Percentiles rank a stretch among this genome's conserved stretches.
Evolutionary conservation across 2,797 vertebrate genomes (phyloP).

Genomic region (Dromococcyx pavoninus): DNA sequence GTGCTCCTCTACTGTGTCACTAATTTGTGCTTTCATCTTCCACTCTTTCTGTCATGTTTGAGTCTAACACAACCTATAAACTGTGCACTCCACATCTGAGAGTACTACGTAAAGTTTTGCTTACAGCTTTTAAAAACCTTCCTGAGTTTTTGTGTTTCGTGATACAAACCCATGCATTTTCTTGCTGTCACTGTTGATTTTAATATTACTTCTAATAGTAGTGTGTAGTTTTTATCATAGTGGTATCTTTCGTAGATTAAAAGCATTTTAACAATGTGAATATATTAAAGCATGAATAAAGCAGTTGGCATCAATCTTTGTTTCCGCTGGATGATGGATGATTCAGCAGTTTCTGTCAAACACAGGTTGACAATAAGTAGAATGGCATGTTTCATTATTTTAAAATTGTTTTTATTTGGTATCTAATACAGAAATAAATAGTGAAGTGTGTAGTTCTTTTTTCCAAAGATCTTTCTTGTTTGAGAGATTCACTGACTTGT

Average conservation of each 20-base stretch:
- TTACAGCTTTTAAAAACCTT: constrained; percentile 27
- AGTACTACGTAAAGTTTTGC: constrained; percentile 16
- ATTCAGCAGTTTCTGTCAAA: not conserved
- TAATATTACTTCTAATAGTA: not conserved
- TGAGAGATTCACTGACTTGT: not conserved
- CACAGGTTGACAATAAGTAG: not conserved
- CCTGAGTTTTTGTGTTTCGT: constrained; percentile 27
- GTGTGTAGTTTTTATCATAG: not conserved
- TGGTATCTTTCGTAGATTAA: not conserved
- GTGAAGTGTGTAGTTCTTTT: not conserved
- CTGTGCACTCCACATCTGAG: constrained; percentile 5
- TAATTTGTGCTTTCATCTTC: constrained; percentile 58
- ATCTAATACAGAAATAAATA: not conserved
- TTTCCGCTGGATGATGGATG: not conserved
- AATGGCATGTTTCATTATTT: not conserved
- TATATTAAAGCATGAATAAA: constrained; percentile 28
- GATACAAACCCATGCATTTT: constrained; percentile 46
- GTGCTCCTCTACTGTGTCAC: constrained; percentile 56
- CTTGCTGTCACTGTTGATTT: constrained; percentile 7
- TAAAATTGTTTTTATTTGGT: not conserved
- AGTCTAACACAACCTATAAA: constrained; percentile 1
- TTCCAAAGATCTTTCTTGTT: not conserved
- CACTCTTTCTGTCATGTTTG: constrained; percentile 26
- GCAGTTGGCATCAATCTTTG: not conserved
- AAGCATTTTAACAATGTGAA: not conserved